Conservation (phyloP, 2,113 vertebrate genomes). For the Muntiacus muntjak region DNA sequence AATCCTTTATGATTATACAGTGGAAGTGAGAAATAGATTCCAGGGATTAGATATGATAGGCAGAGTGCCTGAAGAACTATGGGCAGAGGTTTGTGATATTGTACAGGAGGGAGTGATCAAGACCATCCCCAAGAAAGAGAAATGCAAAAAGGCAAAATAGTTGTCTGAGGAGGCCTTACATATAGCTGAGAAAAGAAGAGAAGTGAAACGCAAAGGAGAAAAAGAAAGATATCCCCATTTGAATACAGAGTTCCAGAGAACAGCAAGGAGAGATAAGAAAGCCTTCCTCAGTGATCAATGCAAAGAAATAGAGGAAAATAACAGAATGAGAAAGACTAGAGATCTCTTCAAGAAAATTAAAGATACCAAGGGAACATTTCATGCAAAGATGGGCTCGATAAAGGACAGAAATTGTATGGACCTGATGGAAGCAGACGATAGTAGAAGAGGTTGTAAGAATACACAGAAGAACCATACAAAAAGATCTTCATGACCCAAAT, state of each 20-base stretch:
- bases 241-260: neutral
- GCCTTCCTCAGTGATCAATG: neutral
- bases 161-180: too few species aligned
- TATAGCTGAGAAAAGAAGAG: neutral
- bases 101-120: too few species aligned
- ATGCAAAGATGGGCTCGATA: neutral
- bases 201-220: neutral
- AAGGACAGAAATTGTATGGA: neutral
- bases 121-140: too few species aligned
- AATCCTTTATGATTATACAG: too few species aligned
- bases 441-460: neutral
- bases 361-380: neutral
- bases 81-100: too few species aligned
- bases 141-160: too few species aligned
- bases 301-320: neutral
- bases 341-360: neutral
- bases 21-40: too few species aligned
- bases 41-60: too few species aligned
- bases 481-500: neutral
- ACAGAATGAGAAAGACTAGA: neutral
- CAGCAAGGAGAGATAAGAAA: neutral
- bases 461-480: neutral
- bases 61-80: too few species aligned
- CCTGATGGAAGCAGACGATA: neutral
- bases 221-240: neutral